Conservation (phyloP, 2,797 vertebrate genomes). For the Sciurus carolinensis region DNA sequence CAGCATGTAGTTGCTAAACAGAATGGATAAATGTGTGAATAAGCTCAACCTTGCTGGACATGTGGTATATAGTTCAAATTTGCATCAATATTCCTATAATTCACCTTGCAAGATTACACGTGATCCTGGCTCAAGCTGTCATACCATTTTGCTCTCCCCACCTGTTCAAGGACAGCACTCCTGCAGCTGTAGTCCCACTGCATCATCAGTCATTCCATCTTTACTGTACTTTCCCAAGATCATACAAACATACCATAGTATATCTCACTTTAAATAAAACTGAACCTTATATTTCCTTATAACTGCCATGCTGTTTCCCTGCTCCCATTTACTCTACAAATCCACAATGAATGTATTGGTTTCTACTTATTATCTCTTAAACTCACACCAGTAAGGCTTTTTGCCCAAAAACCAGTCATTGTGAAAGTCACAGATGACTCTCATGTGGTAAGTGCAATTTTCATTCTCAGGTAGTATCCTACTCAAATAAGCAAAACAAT, state of each 20-base stretch:
- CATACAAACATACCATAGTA: not conserved
- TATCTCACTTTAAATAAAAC: not conserved
- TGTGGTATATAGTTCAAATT: not conserved
- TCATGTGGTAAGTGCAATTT: not conserved
- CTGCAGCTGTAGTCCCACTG: not conserved
- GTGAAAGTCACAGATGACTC: not conserved
- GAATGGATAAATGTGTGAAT: not conserved
- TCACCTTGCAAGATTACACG: not conserved
- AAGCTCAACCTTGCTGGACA: not conserved
- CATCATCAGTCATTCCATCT: not conserved
- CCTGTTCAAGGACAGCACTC: not conserved
- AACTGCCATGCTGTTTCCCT: not conserved
- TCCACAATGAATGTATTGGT: not conserved
- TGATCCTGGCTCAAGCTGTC: not conserved
- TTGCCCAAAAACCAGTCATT: not conserved
- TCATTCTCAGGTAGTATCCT: not conserved
- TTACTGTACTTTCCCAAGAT: not conserved
- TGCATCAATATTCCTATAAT: not conserved
- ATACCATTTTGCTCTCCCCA: not conserved
- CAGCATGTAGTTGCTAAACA: not conserved
- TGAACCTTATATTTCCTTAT: not conserved
- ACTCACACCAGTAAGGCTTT: not conserved
- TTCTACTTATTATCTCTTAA: not conserved
- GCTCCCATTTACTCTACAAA: not conserved
- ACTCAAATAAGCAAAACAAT: not conserved